Base-by-base conservation (phyloP, 1,140 invertebrate species). In the Rhizoglyphus robini region DNA sequence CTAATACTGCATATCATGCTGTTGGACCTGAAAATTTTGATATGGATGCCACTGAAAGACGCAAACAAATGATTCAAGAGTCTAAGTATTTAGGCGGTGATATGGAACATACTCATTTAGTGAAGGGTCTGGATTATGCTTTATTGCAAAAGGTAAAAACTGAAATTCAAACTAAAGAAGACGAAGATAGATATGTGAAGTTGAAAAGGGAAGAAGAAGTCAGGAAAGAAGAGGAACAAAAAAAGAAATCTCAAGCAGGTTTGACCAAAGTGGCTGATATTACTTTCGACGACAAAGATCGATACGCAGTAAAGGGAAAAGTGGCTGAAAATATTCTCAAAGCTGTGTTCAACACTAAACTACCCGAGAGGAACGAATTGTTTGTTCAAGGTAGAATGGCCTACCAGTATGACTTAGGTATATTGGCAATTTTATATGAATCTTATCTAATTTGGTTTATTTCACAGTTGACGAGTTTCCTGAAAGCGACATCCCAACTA, bases 81-180 rank as follows among this genome's bases (percentile, higher is more conserved):
- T 99, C 96, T 0, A 99, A 99, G 79, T 99, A 94, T 78, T 88
- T 99, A 78, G 96, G 96, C 75, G 96, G 96, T 84, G 96, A 99
- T 76, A 97, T 99, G 88, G 94, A 98, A 70, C 96, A 99, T 73
- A 99, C 96, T 76, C 96, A 99, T 79, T 95, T 99, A 80, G 96
- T 99, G 61, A 99, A 99, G 80, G 96, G 96, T 76, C 81, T 99
- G 11, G 96, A 99, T 84, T 99, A 96, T 79, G 96, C 96, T 5
- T 77, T 99, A n/a, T 77, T 99, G 54, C 93, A 99, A 76, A 99
- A 99, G 79, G 90, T 93, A 71, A 69, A 69, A 65, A 48, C 68
- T 54, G 68, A 69, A 47, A 65, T 69, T 8, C 46, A 32, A 34
- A 60, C 18, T 18, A 38, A 68, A 4, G 67, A 69, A 25, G 41